These are phyloP conservation scores for Gallinago stenura DNA, from an alignment of 2,797 vertebrate genomes.

Conservation along the genomic window DNA sequence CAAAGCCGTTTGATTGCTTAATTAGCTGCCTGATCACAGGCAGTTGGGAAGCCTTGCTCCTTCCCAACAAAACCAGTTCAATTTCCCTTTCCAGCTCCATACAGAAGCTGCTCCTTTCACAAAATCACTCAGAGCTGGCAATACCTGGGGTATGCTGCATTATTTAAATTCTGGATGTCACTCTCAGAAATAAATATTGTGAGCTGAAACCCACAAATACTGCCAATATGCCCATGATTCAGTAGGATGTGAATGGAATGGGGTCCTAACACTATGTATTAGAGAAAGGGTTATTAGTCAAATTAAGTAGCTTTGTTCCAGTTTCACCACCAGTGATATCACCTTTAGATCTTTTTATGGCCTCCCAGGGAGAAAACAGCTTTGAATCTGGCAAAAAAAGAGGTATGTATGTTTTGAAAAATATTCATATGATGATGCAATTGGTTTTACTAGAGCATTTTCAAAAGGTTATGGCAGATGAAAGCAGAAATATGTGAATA, in stretches of 20 bases:
- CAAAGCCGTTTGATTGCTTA: slow-evolving; percentile 27
- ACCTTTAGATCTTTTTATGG: slow-evolving; percentile 5
- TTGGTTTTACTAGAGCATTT: neutral
- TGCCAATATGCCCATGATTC: neutral
- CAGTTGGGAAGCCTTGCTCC: neutral
- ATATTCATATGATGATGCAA: neutral
- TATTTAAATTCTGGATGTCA: neutral
- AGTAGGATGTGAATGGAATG: neutral
- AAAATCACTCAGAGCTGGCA: neutral
- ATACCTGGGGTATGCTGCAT: neutral
- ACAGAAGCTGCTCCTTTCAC: neutral
- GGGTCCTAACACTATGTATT: neutral
- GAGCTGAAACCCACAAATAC: neutral
- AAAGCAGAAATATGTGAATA: neutral
- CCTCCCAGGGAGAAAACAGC: neutral
- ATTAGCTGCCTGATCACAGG: slow-evolving; percentile 13
- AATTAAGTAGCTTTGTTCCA: slow-evolving; percentile 1
- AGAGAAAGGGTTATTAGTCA: neutral
- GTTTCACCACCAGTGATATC: slow-evolving; percentile 5
- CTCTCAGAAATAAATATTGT: neutral
- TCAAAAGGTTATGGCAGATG: neutral
- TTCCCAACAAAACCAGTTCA: neutral
- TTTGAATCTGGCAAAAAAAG: neutral
- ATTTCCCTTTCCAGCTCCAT: neutral
- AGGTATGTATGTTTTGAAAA: neutral